These are phyloP conservation scores for Doryteuthis pealeii DNA, from an alignment of 1,140 invertebrate genomes.

Conservation along the genomic window DNA sequence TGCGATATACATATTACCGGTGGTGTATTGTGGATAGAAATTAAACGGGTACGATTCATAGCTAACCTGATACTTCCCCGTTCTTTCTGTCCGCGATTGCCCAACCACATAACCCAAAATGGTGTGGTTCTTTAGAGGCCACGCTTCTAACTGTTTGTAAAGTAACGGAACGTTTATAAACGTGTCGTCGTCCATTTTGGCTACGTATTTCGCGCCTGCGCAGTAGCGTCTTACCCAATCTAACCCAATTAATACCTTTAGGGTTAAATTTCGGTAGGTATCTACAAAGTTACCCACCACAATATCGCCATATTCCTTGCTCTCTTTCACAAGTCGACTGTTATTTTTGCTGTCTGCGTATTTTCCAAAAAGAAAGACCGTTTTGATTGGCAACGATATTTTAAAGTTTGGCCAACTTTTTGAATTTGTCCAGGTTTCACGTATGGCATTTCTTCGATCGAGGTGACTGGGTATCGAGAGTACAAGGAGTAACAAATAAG, in stretches of 20 bases:
- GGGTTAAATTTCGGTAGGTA: conserved; percentile 32
- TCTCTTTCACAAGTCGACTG: conserved; percentile 21
- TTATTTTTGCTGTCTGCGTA: neutral
- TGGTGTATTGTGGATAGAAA: conserved; percentile 42
- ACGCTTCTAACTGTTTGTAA: neutral
- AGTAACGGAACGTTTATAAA: conserved; percentile 29
- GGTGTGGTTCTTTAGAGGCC: neutral
- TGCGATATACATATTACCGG: conserved; percentile 54
- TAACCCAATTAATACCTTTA: conserved; percentile 32
- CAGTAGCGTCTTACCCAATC: conserved; percentile 33
- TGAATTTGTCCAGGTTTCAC: conserved; percentile 15
- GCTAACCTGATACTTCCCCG: conserved; percentile 21
- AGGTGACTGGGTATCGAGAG: neutral
- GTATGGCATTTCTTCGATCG: conserved; percentile 13
- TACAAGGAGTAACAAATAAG: neutral
- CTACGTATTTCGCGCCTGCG: conserved; percentile 27
- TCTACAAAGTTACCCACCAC: conserved; percentile 36
- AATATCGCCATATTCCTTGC: conserved; percentile 28
- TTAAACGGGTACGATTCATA: conserved; percentile 14
- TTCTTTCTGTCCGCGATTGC: neutral
- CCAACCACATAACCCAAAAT: neutral
- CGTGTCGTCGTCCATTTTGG: conserved; percentile 40
- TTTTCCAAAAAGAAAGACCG: conserved; percentile 29
- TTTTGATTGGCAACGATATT: neutral
- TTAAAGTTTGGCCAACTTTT: conserved; percentile 18